Percentiles rank a stretch among this genome's conserved stretches.
These are phyloP conservation scores for Aselliscus stoliczkanus DNA, from an alignment of 2,797 vertebrate species.

Conservation along the genomic window DNA sequence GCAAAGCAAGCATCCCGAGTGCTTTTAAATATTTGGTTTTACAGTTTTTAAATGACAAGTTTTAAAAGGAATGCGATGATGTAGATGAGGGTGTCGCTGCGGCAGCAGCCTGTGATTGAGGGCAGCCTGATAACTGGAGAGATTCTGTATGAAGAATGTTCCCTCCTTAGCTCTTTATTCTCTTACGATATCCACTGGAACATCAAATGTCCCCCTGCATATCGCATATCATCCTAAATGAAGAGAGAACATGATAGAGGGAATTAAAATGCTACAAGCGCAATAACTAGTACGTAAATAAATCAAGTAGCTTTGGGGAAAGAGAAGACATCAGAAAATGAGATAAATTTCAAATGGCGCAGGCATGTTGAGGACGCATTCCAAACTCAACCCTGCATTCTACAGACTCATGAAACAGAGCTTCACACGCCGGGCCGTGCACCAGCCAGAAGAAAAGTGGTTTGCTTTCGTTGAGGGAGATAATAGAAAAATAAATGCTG, in stretches of 20 bases:
- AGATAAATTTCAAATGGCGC: background rate
- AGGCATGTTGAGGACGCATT: background rate
- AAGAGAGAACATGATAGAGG: conserved; percentile 7
- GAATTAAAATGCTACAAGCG: conserved; percentile 23
- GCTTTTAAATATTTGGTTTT: conserved; percentile 59
- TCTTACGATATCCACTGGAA: background rate
- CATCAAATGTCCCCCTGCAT: background rate
- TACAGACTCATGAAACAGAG: background rate
- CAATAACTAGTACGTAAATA: conserved; percentile 28
- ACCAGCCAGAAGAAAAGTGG: background rate
- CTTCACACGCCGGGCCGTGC: background rate
- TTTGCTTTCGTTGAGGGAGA: conserved; percentile 25
- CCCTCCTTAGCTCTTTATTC: conserved; percentile 22
- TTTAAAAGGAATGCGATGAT: conserved; percentile 39
- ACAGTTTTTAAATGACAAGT: conserved; percentile 50
- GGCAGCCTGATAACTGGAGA: background rate
- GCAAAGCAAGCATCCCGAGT: conserved; percentile 40
- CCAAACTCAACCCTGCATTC: background rate
- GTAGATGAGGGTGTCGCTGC: background rate
- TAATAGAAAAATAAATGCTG: conserved; percentile 30
- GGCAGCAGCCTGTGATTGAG: background rate
- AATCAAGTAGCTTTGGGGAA: conserved; percentile 30
- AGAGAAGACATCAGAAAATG: background rate
- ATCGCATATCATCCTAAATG: conserved; percentile 16
- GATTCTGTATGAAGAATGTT: background rate